phyloP scores from a whole-genome alignment of 2,797 vertebrate species.

The Eupleurogrammus muticus region DNA sequence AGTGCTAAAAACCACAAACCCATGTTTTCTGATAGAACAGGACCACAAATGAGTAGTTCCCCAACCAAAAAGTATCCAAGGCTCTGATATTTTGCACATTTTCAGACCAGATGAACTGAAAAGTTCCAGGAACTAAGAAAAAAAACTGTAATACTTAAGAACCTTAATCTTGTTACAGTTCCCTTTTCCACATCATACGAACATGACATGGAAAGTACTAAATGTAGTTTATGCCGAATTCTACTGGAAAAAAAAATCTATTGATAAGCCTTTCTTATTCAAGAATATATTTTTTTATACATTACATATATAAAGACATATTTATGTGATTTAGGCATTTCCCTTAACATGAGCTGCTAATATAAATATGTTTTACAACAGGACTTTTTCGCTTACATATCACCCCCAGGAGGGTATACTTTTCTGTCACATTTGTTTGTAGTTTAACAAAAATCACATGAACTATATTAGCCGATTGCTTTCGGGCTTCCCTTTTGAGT shows the following conservation, averaged over 20 bases:
- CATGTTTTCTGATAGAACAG: neutral
- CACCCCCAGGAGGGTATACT: slow-evolving; percentile 6
- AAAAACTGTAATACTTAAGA: neutral
- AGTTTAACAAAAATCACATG: slow-evolving; percentile 19
- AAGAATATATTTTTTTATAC: neutral
- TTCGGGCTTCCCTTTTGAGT: neutral
- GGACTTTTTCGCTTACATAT: neutral
- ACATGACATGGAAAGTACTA: neutral
- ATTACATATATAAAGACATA: too few species aligned
- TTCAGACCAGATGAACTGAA: neutral
- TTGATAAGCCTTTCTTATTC: neutral
- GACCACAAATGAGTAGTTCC: neutral
- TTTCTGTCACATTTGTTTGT: slow-evolving; percentile 5
- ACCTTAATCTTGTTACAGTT: neutral
- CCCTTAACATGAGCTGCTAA: slow-evolving; percentile 1
- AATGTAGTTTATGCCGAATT: neutral
- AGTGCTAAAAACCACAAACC: neutral
- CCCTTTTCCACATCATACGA: neutral
- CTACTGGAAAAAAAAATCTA: neutral
- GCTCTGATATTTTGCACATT: neutral
- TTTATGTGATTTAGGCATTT: slow-evolving; percentile 1
- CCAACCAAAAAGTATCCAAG: neutral
- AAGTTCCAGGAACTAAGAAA: neutral
- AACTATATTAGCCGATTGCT: slow-evolving; percentile 20
- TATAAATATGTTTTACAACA: neutral